phyloP scores from a whole-genome alignment of 2,113 vertebrate genomes.

The Oenanthe melanoleuca region DNA sequence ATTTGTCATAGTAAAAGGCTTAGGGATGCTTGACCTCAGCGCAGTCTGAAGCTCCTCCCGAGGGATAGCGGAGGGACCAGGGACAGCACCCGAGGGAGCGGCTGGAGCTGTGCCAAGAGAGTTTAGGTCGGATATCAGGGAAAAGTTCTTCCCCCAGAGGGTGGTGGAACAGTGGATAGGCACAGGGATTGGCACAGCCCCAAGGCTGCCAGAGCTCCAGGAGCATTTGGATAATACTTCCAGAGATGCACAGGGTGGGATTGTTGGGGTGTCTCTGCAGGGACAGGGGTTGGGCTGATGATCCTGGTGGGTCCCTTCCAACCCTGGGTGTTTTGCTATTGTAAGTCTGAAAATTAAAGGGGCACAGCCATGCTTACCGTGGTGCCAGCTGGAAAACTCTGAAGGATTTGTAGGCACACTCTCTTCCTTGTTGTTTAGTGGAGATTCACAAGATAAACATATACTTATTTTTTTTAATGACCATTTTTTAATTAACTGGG shows the following conservation, averaged over 20 bases:
- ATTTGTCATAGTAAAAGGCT: accelerated
- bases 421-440: neutral
- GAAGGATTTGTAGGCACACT: accelerated
- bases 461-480: neutral
- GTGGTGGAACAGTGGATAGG: accelerated
- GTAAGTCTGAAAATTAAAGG: neutral
- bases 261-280: neutral
- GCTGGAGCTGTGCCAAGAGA: neutral
- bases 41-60: neutral
- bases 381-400: neutral
- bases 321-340: too few relatives aligned
- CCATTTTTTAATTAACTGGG: accelerated
- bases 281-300: accelerated
- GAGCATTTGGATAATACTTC: accelerated
- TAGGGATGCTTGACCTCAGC: accelerated
- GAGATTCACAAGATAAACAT: accelerated
- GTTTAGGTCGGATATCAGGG: accelerated
- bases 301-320: neutral
- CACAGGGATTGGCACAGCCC: neutral
- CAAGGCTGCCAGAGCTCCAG: neutral
- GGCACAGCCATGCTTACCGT: accelerated
- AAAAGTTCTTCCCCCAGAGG: neutral
- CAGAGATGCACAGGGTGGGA: neutral
- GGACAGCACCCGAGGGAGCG: neutral
- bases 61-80: neutral